phyloP scores from a whole-genome alignment of 2,113 vertebrate genomes.

The Thamnaconus septentrionalis region DNA sequence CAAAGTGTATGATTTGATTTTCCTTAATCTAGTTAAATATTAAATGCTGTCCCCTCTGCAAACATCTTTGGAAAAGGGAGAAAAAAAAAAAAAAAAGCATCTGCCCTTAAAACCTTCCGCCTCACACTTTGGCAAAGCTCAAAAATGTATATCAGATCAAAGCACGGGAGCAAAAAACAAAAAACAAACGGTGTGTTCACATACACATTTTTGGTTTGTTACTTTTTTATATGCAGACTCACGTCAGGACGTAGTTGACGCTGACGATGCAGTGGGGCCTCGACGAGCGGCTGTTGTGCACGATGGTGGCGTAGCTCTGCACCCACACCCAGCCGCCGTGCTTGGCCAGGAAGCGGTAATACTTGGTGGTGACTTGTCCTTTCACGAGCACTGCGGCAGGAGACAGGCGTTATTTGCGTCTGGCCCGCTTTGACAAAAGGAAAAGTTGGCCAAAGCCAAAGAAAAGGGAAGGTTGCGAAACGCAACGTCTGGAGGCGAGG shows the following conservation, averaged over 20 bases:
- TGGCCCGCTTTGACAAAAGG: too few species aligned
- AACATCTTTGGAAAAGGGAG: slow-evolving; percentile 21
- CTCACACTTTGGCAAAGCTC: background rate
- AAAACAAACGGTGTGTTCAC: background rate
- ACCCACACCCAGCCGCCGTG: slow-evolving; percentile 98
- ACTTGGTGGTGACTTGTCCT: slow-evolving; percentile 97
- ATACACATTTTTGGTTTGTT: background rate
- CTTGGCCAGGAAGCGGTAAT: slow-evolving; percentile 95
- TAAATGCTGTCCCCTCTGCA: slow-evolving; percentile 21
- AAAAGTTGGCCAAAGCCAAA: too few species aligned
- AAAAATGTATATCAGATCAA: background rate
- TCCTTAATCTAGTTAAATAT: slow-evolving; percentile 51
- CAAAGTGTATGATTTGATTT: slow-evolving; percentile 41
- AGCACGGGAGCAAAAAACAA: background rate
- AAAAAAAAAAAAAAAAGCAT: slow-evolving; percentile 12
- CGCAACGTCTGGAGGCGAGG: too few species aligned
- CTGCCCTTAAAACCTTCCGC: background rate
- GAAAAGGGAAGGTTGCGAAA: too few species aligned
- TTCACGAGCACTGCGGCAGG: slow-evolving; percentile 88
- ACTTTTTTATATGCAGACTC: slow-evolving; percentile 70
- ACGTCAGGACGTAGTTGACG: slow-evolving; percentile 99
- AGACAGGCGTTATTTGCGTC: background rate
- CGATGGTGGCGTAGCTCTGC: slow-evolving; percentile 96
- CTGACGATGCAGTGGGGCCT: slow-evolving; percentile 98
- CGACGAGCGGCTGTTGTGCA: slow-evolving; percentile 97